Conservation (phyloP, 2,888 invertebrate species). For the Phortica magna region DNA sequence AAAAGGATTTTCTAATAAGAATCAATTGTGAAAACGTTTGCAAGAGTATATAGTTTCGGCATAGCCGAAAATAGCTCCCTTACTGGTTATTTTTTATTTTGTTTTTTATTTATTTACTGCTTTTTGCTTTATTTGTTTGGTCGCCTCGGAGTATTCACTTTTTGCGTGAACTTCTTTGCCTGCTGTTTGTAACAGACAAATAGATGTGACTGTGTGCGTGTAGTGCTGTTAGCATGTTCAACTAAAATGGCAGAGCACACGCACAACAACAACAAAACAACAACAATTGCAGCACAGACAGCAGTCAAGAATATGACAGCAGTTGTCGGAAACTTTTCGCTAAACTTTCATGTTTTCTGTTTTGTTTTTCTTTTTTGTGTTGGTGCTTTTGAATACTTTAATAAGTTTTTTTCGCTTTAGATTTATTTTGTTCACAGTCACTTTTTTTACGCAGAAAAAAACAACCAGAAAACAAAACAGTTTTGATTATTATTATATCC, state of each 20-base stretch:
- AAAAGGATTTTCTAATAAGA: too few relatives aligned
- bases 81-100: neutral
- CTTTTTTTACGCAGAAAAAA: slow-evolving; percentile 58
- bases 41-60: too few relatives aligned
- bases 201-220: neutral
- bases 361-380: neutral
- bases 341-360: slow-evolving; percentile 30
- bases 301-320: slow-evolving; percentile 52
- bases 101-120: neutral
- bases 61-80: too few relatives aligned
- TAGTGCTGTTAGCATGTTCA: neutral
- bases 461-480: too few relatives aligned
- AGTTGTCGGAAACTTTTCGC: slow-evolving; percentile 58
- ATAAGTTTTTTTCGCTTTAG: slow-evolving; percentile 17
- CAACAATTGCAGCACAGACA: too few relatives aligned
- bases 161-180: too few relatives aligned
- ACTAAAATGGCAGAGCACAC: slow-evolving; percentile 13
- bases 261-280: neutral
- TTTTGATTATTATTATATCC: too few relatives aligned
- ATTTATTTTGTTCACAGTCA: slow-evolving; percentile 38
- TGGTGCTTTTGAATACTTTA: neutral
- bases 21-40: too few relatives aligned
- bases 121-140: neutral
- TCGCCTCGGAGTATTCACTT: neutral
- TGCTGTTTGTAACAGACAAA: neutral